These are phyloP conservation scores for Chunga burmeisteri DNA, from an alignment of 2,113 vertebrate genomes.

Conservation along the genomic window DNA sequence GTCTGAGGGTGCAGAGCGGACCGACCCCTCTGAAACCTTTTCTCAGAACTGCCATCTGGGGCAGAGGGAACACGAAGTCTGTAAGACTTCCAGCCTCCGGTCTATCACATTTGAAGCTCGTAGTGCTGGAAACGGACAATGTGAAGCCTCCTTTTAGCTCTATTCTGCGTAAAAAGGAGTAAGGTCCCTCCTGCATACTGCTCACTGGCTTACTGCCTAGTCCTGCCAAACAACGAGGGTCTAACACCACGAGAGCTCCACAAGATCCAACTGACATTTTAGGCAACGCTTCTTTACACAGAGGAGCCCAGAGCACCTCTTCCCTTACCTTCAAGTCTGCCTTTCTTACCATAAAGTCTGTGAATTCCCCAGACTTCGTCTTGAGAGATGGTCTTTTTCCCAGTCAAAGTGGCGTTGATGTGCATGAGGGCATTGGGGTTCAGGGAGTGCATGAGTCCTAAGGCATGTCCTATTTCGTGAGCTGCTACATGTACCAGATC, in stretches of 20 bases:
- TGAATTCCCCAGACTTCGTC: constrained; percentile 96
- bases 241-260: fast-evolving
- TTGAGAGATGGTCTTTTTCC: constrained; percentile 89
- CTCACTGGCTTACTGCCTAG: background rate
- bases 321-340: too few relatives aligned
- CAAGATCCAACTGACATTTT: fast-evolving
- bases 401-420: constrained; percentile 91
- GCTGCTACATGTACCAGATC: constrained; percentile 94
- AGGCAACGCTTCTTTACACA: background rate
- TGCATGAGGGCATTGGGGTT: constrained; percentile 91
- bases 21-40: background rate
- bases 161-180: background rate
- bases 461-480: constrained; percentile 92
- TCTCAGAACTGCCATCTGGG: background rate
- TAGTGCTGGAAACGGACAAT: background rate
- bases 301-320: background rate
- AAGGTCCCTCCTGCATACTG: background rate
- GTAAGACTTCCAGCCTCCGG: background rate
- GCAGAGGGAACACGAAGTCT: background rate
- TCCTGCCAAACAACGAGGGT: background rate
- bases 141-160: background rate
- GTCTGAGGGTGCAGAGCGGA: too few relatives aligned
- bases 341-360: constrained; percentile 87
- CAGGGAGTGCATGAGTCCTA: constrained; percentile 96
- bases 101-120: background rate